phyloP scores from a whole-genome alignment of 2,113 vertebrate species.

The Prionailurus viverrinus region DNA sequence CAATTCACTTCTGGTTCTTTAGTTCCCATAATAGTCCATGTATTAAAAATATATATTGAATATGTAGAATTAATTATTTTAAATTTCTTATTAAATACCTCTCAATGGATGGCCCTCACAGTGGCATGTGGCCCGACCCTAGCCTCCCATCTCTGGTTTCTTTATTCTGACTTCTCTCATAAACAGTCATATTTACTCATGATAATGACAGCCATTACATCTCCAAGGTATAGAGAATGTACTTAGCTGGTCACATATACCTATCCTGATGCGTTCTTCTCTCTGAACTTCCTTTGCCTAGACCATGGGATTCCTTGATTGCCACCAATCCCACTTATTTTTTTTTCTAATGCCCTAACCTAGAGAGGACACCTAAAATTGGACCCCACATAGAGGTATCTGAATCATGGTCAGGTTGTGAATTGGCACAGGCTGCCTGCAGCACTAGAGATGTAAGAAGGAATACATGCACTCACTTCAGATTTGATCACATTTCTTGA shows the following conservation, averaged over 20 bases:
- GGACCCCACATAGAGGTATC: neutral
- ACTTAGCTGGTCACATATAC: neutral
- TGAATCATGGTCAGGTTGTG: neutral
- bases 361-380: neutral
- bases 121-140: neutral
- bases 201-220: neutral
- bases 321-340: neutral
- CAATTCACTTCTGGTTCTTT: neutral
- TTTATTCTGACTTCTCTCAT: neutral
- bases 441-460: neutral
- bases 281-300: neutral
- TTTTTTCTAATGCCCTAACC: neutral
- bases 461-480: neutral
- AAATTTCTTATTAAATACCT: neutral
- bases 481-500: neutral
- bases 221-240: neutral
- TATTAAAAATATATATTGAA: conserved; percentile 9
- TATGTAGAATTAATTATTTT: neutral
- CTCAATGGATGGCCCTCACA: neutral
- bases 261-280: neutral
- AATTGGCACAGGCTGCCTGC: neutral
- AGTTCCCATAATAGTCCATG: neutral
- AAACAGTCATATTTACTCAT: neutral
- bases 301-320: neutral
- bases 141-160: neutral